phyloP scores from a whole-genome alignment of 2,888 invertebrate genomes.

The Campaea margaritaria region DNA sequence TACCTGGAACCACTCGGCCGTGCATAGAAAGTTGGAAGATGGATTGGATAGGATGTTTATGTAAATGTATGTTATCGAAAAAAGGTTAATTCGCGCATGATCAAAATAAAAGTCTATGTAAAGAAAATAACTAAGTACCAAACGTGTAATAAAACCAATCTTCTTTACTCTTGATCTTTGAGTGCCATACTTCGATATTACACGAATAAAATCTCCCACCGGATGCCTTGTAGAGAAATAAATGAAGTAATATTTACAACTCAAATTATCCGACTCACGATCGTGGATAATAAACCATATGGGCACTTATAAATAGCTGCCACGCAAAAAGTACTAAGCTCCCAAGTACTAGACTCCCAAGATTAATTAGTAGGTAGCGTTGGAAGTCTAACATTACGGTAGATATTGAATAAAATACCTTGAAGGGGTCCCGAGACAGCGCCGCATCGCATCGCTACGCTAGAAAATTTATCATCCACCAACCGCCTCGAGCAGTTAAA shows the following conservation, averaged over 20 bases:
- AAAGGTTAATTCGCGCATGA: no score
- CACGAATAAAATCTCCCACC: neutral
- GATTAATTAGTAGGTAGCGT: constrained; percentile 18
- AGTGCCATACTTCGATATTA: neutral
- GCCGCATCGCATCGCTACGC: neutral
- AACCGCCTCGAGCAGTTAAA: constrained; percentile 39
- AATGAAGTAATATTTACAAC: constrained; percentile 8
- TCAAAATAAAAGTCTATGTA: no score
- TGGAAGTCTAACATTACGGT: constrained; percentile 7
- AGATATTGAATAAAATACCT: constrained; percentile 27
- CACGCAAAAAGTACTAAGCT: constrained; percentile 19
- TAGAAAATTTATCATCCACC: constrained; percentile 48
- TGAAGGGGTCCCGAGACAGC: constrained; percentile 15
- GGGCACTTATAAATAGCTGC: constrained; percentile 19
- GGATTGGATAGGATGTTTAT: no score
- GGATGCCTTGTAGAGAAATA: constrained; percentile 3
- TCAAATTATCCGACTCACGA: constrained; percentile 6
- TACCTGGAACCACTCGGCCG: no score
- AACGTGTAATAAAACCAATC: no score
- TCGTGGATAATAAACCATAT: constrained; percentile 3
- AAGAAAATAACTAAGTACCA: no score
- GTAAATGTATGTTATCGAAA: no score
- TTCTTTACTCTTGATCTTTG: neutral
- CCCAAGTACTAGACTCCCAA: constrained; percentile 8
- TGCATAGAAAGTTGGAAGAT: no score